phyloP scores from a whole-genome alignment of 1,140 invertebrate species.

The Callitettix versicolor region DNA sequence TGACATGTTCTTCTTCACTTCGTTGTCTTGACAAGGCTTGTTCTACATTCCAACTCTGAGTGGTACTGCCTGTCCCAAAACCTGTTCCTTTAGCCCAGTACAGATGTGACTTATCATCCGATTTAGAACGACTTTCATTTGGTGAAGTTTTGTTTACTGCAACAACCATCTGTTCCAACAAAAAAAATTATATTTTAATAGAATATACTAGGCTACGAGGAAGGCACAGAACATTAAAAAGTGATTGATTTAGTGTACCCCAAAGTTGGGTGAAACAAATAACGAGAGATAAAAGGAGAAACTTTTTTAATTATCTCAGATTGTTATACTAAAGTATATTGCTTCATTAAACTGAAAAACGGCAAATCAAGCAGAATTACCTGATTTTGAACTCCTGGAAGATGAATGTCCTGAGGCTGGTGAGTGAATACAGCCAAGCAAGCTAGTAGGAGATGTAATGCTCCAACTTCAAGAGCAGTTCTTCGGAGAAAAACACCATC shows the following conservation, averaged over 20 bases:
- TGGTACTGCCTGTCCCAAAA: constrained; percentile 89
- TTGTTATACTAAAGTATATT: too few species aligned
- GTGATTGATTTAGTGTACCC: too few species aligned
- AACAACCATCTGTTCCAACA: too few species aligned
- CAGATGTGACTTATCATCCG: constrained; percentile 68
- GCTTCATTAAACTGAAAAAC: too few species aligned
- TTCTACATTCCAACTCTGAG: constrained; percentile 92
- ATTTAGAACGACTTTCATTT: constrained; percentile 1
- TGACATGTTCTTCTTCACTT: constrained; percentile 88
- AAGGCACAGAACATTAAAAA: too few species aligned
- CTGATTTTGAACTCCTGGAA: constrained; percentile 28
- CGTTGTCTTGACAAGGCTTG: constrained; percentile 78
- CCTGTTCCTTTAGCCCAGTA: constrained; percentile 94
- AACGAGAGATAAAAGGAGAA: too few species aligned
- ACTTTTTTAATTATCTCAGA: too few species aligned
- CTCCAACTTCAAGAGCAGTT: constrained; percentile 71
- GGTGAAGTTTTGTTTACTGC: too few species aligned
- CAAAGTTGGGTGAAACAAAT: too few species aligned
- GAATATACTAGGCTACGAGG: too few species aligned
- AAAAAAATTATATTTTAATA: too few species aligned
- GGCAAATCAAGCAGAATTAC: too few species aligned
- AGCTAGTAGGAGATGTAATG: constrained; percentile 69
- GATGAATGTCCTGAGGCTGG: constrained; percentile 42
- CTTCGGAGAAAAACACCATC: constrained; percentile 67
- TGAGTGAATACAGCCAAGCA: constrained; percentile 85